A percentile compares a stretch with the other conserved stretches of the same genome.
Conservation (phyloP, 2,888 invertebrate species). For the Dusona sp. region DNA sequence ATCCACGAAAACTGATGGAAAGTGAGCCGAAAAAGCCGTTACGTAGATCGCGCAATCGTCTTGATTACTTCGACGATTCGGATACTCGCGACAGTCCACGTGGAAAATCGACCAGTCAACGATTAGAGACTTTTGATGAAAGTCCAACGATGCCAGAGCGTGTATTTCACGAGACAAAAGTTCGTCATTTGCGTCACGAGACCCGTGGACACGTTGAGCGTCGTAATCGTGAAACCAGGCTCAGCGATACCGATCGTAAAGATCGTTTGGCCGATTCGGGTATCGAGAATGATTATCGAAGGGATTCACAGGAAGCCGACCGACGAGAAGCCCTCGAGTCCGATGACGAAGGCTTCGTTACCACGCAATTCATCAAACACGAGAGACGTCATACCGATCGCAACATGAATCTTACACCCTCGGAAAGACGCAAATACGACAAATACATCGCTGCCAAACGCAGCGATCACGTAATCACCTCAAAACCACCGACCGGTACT, state of each 20-base stretch:
- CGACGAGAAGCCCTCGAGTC: slow-evolving; percentile 85
- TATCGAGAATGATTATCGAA: slow-evolving; percentile 92
- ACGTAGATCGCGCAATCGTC: slow-evolving; percentile 79
- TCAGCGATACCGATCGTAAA: slow-evolving; percentile 86
- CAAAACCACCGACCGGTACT: slow-evolving; percentile 81
- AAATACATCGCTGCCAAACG: slow-evolving; percentile 78
- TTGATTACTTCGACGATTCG: slow-evolving; percentile 81
- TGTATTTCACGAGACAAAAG: slow-evolving; percentile 80
- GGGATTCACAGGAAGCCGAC: slow-evolving; percentile 87
- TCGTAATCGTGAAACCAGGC: slow-evolving; percentile 79
- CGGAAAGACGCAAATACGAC: slow-evolving; percentile 80
- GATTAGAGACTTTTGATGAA: slow-evolving; percentile 78
- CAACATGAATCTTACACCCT: slow-evolving; percentile 83
- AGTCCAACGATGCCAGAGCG: slow-evolving; percentile 77
- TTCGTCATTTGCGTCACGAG: slow-evolving; percentile 84
- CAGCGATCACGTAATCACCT: slow-evolving; percentile 75
- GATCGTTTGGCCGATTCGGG: slow-evolving; percentile 91
- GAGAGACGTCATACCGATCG: slow-evolving; percentile 91
- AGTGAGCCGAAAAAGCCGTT: slow-evolving; percentile 79
- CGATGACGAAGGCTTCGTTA: slow-evolving; percentile 90
- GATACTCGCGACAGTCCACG: slow-evolving; percentile 79
- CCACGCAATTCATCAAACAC: slow-evolving; percentile 90
- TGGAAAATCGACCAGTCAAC: slow-evolving; percentile 67
- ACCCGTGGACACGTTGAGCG: slow-evolving; percentile 84
- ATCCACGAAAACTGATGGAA: slow-evolving; percentile 72